Percentiles rank a stretch among this genome's conserved stretches.
These are phyloP conservation scores for Conopomorpha cramerella DNA, from an alignment of 1,140 invertebrate species.

Conservation along the genomic window DNA sequence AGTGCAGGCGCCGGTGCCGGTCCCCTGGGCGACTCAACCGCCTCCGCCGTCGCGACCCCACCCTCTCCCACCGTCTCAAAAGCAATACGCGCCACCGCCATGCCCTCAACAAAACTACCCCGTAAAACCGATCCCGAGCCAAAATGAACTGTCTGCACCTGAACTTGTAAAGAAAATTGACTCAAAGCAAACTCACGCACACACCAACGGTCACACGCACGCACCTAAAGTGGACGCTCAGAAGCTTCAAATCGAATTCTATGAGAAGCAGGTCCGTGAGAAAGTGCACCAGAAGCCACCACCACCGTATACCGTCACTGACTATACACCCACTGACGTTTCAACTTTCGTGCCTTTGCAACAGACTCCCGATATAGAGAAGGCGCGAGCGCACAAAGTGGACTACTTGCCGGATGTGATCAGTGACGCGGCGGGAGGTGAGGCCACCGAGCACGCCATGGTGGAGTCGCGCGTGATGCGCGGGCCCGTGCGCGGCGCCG, in stretches of 20 bases:
- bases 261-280: conserved; percentile 45
- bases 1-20: too few species aligned
- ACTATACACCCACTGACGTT: conserved; percentile 38
- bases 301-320: conserved; percentile 38
- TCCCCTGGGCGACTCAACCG: too few species aligned
- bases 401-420: conserved; percentile 56
- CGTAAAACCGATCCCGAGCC: conserved; percentile 35
- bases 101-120: conserved; percentile 21
- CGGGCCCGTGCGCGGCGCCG: conserved; percentile 44
- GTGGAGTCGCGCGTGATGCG: neutral
- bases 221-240: conserved; percentile 40
- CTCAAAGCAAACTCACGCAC: conserved; percentile 15
- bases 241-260: conserved; percentile 54
- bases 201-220: conserved; percentile 7
- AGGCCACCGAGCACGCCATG: conserved; percentile 9
- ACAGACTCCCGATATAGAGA: conserved; percentile 55
- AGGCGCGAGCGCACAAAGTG: conserved; percentile 45
- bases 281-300: conserved; percentile 15
- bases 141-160: conserved; percentile 43
- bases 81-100: conserved; percentile 14
- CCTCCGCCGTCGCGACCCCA: too few species aligned
- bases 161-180: conserved; percentile 45
- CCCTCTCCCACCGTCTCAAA: conserved; percentile 19
- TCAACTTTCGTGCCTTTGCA: conserved; percentile 51
- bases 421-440: conserved; percentile 25